Evolutionary conservation across 2,888 invertebrate species (phyloP), one percentile per base, ranked within the genome.

Genomic region (Ormyrus rosae): DNA sequence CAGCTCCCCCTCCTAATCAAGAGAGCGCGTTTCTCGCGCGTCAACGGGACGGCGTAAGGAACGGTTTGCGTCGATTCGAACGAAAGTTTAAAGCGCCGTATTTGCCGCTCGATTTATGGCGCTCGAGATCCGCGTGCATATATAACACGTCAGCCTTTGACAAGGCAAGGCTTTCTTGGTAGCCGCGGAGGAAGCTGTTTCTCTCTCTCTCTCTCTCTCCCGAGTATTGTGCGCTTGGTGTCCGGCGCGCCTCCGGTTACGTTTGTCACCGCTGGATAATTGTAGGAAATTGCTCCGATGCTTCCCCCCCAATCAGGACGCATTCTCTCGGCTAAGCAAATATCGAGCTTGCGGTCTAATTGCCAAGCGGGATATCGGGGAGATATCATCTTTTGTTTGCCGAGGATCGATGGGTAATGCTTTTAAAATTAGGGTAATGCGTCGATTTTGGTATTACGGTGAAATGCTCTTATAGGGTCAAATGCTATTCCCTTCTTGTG

Each of bases 281-380:
- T 87, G 86, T 84, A 84, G 86, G 87, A 88, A 89, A 89, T 89
- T 89, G 87, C 86, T 84, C 84, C 83, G 85, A 86, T 85, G 84
- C 83, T 80, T 4, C 50, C 13, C n/a, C 51, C 83, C 85, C 87
- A 88, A 89, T 89, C 87, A 88, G 83, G 85, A 81, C 81, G 85
- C 83, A 85, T 89, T 86, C 86, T 86, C 34, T 65, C 65, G 19
- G 5, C 5, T 34, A 34, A 34, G 34, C n/a, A 13, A 10, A n/a
- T 13, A 56, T 56, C 56, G 56, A 13, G 56, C n/a, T 56, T 11
- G 6, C 11, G 6, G 56, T 34, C 34, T 34, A 34, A 34, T 34
- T 34, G 34, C 34, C 34, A 34, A 34, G 34, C 34, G 34, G 34
- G 34, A 34, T 34, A 34, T 34, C 34, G 34, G 34, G 34, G 34